phyloP scores from a whole-genome alignment of 2,113 vertebrate genomes.

The Gymnarchus niloticus region DNA sequence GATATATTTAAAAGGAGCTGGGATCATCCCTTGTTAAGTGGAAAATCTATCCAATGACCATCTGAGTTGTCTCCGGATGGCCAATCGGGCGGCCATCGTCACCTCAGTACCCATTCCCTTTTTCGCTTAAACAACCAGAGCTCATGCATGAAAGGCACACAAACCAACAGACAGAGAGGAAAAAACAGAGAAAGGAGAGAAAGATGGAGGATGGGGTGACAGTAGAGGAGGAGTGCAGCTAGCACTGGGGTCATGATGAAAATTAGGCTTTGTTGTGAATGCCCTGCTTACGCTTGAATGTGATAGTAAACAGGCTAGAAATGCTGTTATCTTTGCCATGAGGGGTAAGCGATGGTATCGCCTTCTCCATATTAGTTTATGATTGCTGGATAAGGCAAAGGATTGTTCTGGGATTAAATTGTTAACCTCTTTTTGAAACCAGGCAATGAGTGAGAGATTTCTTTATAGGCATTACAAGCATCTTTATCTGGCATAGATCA shows the following conservation, averaged over 20 bases:
- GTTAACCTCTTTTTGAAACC: neutral
- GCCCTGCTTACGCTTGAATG: neutral
- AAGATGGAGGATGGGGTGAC: too few species aligned
- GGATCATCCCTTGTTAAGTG: neutral
- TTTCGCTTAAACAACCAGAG: too few species aligned
- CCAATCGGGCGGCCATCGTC: neutral
- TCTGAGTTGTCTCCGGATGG: neutral
- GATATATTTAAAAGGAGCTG: neutral
- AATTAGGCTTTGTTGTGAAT: slow-evolving; percentile 5
- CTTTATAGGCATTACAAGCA: neutral
- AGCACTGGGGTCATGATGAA: neutral
- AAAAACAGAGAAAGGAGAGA: neutral
- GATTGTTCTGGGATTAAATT: neutral
- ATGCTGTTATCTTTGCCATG: neutral
- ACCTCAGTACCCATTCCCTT: too few species aligned
- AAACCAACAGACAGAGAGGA: neutral
- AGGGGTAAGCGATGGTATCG: neutral
- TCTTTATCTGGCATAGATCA: neutral
- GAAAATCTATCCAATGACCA: neutral
- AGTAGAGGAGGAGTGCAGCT: neutral
- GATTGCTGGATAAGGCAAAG: neutral
- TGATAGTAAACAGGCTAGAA: neutral
- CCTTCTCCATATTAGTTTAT: neutral
- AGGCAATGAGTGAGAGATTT: neutral
- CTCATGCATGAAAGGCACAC: too few species aligned